These are phyloP conservation scores for Drosophila kepulauana DNA, from an alignment of 1,140 invertebrate species.

Conservation along the genomic window DNA sequence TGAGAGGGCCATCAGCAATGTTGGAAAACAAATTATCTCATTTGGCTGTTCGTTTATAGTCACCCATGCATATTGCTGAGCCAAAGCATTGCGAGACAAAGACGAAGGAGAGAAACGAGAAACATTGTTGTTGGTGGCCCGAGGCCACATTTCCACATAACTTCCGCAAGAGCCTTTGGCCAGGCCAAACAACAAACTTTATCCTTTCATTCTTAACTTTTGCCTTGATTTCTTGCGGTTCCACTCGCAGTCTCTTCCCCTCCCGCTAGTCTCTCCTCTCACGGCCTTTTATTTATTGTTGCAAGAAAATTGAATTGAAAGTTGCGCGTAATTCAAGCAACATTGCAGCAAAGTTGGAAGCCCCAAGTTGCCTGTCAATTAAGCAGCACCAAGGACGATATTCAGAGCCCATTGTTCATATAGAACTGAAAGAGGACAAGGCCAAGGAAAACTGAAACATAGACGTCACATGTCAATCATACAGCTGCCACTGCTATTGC, in stretches of 20 bases:
- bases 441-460: neutral
- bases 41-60: conserved; percentile 33
- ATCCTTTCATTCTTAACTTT: conserved; percentile 45
- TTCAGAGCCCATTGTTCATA: conserved; percentile 27
- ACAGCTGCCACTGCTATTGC: neutral
- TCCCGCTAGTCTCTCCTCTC: neutral
- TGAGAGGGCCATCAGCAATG: conserved; percentile 13
- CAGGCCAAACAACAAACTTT: conserved; percentile 34
- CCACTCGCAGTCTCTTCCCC: neutral
- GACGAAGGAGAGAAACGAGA: neutral
- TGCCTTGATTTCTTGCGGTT: conserved; percentile 45
- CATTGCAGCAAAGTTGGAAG: conserved; percentile 41
- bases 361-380: conserved; percentile 31
- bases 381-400: conserved; percentile 10
- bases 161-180: conserved; percentile 27
- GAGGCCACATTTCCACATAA: conserved; percentile 36
- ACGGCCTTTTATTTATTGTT: conserved; percentile 34
- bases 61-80: conserved; percentile 19
- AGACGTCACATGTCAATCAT: conserved; percentile 32
- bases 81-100: conserved; percentile 5
- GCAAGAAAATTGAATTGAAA: conserved; percentile 49
- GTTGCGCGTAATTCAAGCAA: conserved; percentile 40
- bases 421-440: conserved; percentile 2
- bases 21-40: conserved; percentile 50
- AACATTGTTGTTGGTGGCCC: conserved; percentile 12